A percentile compares a stretch with the other conserved stretches of the same genome.
Conservation (phyloP, 2,888 invertebrate genomes). For the Nemapogon koenigi region DNA sequence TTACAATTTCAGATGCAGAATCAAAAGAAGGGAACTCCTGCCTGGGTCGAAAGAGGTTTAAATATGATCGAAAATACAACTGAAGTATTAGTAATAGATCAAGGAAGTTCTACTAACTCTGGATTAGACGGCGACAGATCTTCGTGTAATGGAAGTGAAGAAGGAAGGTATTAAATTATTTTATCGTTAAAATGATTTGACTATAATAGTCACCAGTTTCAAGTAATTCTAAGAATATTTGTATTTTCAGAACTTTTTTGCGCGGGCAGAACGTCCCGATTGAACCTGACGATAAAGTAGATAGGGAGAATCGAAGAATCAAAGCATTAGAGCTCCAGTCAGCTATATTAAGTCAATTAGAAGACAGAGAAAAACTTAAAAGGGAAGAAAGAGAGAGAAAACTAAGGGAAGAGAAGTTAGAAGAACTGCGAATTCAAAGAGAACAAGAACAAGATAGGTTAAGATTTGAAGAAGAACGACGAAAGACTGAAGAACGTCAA, state of each 20-base stretch:
- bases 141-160: constrained; percentile 53
- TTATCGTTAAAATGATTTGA: neutral
- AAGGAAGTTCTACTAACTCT: constrained; percentile 52
- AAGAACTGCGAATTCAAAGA: constrained; percentile 77
- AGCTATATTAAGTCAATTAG: constrained; percentile 83
- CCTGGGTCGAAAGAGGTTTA: constrained; percentile 65
- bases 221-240: neutral
- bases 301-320: constrained; percentile 81
- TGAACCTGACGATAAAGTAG: constrained; percentile 80
- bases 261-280: constrained; percentile 87
- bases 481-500: constrained; percentile 70
- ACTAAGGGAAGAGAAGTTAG: constrained; percentile 78
- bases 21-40: constrained; percentile 57
- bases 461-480: constrained; percentile 76
- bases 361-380: constrained; percentile 78
- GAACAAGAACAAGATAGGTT: constrained; percentile 75
- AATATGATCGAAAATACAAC: constrained; percentile 56
- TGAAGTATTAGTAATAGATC: constrained; percentile 66
- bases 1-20: constrained; percentile 42
- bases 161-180: constrained; percentile 37
- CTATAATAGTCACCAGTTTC: neutral
- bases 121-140: constrained; percentile 51
- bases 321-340: constrained; percentile 87
- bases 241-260: constrained; percentile 68
- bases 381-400: constrained; percentile 78